Conservation (phyloP, 2,797 vertebrate genomes). For the Betta splendens region DNA sequence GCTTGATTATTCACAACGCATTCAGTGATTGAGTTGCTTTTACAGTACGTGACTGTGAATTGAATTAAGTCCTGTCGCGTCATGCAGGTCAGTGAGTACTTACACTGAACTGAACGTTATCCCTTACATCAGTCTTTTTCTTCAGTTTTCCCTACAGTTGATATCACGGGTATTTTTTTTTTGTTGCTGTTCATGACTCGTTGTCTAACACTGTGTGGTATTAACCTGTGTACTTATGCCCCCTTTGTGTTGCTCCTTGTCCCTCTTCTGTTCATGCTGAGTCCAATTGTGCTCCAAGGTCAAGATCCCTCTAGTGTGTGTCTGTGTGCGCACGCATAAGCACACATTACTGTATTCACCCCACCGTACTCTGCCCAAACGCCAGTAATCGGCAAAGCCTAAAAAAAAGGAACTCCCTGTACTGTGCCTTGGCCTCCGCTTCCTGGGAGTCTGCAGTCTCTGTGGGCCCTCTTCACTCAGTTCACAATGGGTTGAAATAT, state of each 20-base stretch:
- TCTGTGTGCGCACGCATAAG: conserved; percentile 8
- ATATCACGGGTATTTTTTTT: conserved; percentile 4
- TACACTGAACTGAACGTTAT: background rate
- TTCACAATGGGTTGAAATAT: conserved; percentile 31
- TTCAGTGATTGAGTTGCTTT: conserved; percentile 21
- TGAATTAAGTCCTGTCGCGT: conserved; percentile 7
- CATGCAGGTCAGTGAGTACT: conserved; percentile 8
- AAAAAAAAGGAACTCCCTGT: conserved; percentile 64
- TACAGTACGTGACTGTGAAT: conserved; percentile 11
- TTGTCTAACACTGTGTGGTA: conserved; percentile 42
- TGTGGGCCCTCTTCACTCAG: conserved; percentile 1
- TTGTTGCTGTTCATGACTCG: background rate
- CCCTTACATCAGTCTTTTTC: background rate
- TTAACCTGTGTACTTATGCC: conserved; percentile 24
- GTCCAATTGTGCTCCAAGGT: conserved; percentile 45
- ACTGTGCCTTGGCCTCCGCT: conserved; percentile 40
- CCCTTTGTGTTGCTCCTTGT: conserved; percentile 37
- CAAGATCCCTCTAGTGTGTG: conserved; percentile 26
- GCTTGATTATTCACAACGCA: background rate
- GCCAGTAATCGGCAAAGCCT: conserved; percentile 65
- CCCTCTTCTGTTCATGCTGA: conserved; percentile 42
- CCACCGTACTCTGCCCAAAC: conserved; percentile 31
- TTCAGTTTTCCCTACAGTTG: background rate
- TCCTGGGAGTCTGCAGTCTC: conserved; percentile 34
- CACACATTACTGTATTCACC: conserved; percentile 26